Conservation (phyloP, 2,113 vertebrate genomes). For the Alectura lathami region DNA sequence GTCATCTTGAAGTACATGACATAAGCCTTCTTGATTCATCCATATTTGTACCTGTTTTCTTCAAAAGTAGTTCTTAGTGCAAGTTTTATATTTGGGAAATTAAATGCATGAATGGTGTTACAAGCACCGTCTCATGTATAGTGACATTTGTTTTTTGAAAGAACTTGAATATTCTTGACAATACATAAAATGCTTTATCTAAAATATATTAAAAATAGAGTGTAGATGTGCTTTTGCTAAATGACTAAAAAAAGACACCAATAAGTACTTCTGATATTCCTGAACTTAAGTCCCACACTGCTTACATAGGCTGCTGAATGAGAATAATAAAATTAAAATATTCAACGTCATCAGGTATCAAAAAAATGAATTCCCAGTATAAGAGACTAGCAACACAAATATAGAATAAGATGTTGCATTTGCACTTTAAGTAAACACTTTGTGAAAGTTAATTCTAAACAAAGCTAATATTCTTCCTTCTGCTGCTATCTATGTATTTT, state of each 20-base stretch:
- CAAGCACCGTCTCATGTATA: neutral
- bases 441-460: slow-evolving; percentile 7
- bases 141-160: neutral
- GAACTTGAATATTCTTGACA: neutral
- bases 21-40: neutral
- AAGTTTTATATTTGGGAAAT: neutral
- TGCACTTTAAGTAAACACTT: slow-evolving; percentile 7
- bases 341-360: neutral
- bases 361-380: neutral
- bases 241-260: neutral
- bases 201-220: neutral
- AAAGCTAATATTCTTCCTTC: slow-evolving; percentile 3
- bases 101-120: neutral
- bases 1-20: neutral
- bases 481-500: slow-evolving; percentile 11
- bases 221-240: neutral
- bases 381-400: slow-evolving; percentile 9
- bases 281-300: neutral
- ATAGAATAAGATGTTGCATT: slow-evolving; percentile 14
- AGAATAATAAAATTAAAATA: neutral
- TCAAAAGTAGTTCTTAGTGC: neutral
- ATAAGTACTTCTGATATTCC: neutral
- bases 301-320: neutral
- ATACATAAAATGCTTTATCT: neutral
- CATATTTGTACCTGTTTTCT: neutral